These are phyloP conservation scores for Amazona finschi DNA, from an alignment of 2,797 vertebrate species.

Conservation along the genomic window DNA sequence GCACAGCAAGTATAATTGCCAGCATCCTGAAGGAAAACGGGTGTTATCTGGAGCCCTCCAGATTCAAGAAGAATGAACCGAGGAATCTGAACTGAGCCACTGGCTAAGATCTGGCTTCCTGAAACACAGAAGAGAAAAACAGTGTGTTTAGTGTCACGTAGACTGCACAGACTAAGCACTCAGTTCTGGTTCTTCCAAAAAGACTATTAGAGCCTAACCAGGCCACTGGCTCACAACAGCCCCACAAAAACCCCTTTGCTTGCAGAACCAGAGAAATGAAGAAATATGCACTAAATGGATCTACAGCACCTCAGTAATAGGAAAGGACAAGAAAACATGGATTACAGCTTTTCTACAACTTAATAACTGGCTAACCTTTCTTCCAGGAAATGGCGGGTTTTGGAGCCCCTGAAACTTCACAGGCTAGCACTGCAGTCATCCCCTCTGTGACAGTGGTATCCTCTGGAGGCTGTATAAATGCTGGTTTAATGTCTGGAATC, in stretches of 20 bases:
- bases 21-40: slow-evolving; percentile 84
- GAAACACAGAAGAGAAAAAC: background rate
- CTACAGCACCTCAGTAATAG: fast-evolving
- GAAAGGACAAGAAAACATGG: background rate
- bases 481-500: slow-evolving; percentile 83
- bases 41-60: slow-evolving; percentile 86
- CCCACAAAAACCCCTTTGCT: background rate
- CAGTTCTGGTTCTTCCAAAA: background rate
- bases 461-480: slow-evolving; percentile 76
- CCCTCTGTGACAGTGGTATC: slow-evolving; percentile 90
- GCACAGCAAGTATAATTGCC: slow-evolving; percentile 89
- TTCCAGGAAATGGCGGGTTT: slow-evolving; percentile 91
- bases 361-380: slow-evolving; percentile 80
- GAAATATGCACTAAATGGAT: background rate
- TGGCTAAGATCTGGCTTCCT: slow-evolving; percentile 88
- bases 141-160: background rate
- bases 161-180: background rate
- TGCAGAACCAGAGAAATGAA: background rate
- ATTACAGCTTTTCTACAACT: background rate
- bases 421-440: slow-evolving; percentile 81
- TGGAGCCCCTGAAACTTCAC: slow-evolving; percentile 90
- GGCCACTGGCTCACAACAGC: background rate
- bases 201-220: background rate
- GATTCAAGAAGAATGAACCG: slow-evolving; percentile 89
- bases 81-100: slow-evolving; percentile 87